Percentiles rank a stretch among this genome's conserved stretches.
phyloP scores from a whole-genome alignment of 2,797 vertebrate species.

The Sebastes paucispinis region DNA sequence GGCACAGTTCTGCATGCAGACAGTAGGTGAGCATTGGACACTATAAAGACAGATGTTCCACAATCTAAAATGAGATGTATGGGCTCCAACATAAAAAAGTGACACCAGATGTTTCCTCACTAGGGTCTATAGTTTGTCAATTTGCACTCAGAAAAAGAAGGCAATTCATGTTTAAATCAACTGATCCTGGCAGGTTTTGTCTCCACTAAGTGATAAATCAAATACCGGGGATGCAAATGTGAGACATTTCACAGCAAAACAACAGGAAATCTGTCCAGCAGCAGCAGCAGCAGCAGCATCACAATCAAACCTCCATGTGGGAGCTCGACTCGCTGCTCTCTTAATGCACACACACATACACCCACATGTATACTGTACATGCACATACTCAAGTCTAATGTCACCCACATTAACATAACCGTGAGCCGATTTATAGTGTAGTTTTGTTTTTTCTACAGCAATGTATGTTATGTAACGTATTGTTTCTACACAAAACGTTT shows the following conservation, averaged over 20 bases:
- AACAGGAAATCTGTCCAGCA: conserved; percentile 10
- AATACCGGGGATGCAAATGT: background rate
- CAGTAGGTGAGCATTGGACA: background rate
- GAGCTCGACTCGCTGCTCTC: conserved; percentile 32
- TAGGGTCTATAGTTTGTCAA: background rate
- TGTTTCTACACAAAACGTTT: conserved; percentile 51
- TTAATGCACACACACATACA: background rate
- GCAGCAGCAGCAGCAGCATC: conserved; percentile 27
- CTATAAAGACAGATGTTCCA: background rate
- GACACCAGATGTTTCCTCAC: background rate
- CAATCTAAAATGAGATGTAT: background rate
- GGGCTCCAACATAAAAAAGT: background rate
- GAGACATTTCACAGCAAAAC: conserved; percentile 8
- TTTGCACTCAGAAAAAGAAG: background rate
- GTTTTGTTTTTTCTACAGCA: conserved; percentile 32
- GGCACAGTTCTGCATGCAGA: background rate
- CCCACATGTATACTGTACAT: background rate
- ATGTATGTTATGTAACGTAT: conserved; percentile 57
- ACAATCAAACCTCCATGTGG: conserved; percentile 18
- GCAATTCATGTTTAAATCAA: background rate
- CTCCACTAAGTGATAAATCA: background rate
- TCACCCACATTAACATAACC: conserved; percentile 5
- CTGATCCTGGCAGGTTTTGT: background rate
- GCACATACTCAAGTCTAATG: background rate
- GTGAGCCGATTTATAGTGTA: conserved; percentile 14